Evolutionary conservation across 2,797 vertebrate genomes (phyloP).

Genomic region (Austrolebias charrua): DNA sequence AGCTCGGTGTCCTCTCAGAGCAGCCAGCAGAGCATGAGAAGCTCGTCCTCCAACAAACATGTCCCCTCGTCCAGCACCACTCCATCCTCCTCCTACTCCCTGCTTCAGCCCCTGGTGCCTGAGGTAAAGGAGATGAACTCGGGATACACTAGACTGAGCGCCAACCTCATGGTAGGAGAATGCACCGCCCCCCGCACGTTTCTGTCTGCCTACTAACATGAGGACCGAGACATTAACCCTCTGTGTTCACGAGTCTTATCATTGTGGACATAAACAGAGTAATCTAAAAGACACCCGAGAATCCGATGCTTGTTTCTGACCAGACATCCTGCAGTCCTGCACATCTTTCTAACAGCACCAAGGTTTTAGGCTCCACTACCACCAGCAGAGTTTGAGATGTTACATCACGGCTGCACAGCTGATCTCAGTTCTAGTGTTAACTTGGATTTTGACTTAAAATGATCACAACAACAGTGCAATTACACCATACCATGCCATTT

Average conservation of each 20-base stretch:
- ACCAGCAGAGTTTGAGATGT: no score
- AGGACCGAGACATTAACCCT: slow-evolving; percentile 35
- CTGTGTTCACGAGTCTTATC: slow-evolving; percentile 16
- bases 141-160: slow-evolving; percentile 80
- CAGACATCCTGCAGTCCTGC: no score
- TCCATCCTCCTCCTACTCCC: slow-evolving; percentile 75
- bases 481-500: no score
- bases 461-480: no score
- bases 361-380: no score
- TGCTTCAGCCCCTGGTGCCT: slow-evolving; percentile 77
- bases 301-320: no score
- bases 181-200: slow-evolving; percentile 46
- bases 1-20: slow-evolving; percentile 74
- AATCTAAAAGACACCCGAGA: no score
- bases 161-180: slow-evolving; percentile 79
- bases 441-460: no score
- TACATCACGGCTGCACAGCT: no score
- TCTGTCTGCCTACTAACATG: slow-evolving; percentile 63
- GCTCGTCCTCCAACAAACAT: slow-evolving; percentile 74
- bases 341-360: no score
- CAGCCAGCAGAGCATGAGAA: slow-evolving; percentile 77
- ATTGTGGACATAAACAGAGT: no score
- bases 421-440: no score
- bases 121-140: slow-evolving; percentile 80
- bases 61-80: slow-evolving; percentile 64